A percentile compares a stretch with the other conserved stretches of the same genome.
phyloP scores from a whole-genome alignment of 2,888 invertebrate species.

The Lycia hirtaria region DNA sequence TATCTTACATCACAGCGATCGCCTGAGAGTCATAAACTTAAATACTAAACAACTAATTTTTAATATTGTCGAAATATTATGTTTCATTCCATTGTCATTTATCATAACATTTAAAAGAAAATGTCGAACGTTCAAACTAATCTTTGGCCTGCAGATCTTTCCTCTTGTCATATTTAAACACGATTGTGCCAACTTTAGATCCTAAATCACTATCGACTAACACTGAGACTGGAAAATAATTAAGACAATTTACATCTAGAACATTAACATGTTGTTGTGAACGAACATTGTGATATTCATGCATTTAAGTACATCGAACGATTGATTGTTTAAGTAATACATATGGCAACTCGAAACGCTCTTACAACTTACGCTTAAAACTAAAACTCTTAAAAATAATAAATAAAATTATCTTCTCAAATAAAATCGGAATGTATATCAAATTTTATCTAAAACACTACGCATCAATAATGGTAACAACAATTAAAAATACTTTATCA shows the following conservation, averaged over 20 bases:
- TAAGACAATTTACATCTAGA: slow-evolving; percentile 33
- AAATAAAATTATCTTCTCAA: slow-evolving; percentile 68
- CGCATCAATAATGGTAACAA: slow-evolving; percentile 75
- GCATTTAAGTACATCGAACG: slow-evolving; percentile 76
- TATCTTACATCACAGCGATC: slow-evolving; percentile 83
- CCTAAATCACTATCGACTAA: slow-evolving; percentile 54
- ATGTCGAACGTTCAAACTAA: slow-evolving; percentile 66
- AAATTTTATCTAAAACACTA: slow-evolving; percentile 58
- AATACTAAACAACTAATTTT: slow-evolving; percentile 49
- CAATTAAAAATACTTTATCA: slow-evolving; percentile 69
- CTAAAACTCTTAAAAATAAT: slow-evolving; percentile 55
- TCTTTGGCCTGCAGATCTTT: slow-evolving; percentile 84
- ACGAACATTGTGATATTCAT: slow-evolving; percentile 33
- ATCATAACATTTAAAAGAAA: slow-evolving; percentile 47
- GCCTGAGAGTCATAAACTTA: slow-evolving; percentile 81
- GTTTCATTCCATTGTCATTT: slow-evolving; percentile 48
- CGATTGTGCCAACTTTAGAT: slow-evolving; percentile 57
- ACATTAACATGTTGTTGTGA: slow-evolving; percentile 37
- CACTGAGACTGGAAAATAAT: slow-evolving; percentile 61
- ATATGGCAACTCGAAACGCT: slow-evolving; percentile 77
- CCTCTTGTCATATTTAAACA: slow-evolving; percentile 64
- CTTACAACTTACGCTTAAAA: slow-evolving; percentile 54
- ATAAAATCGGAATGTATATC: slow-evolving; percentile 58
- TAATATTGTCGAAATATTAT: slow-evolving; percentile 65
- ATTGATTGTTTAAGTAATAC: slow-evolving; percentile 58